A percentile compares a stretch with the other conserved stretches of the same genome.
Conservation (phyloP, 2,113 vertebrate genomes). For the Ahaetulla prasina region DNA sequence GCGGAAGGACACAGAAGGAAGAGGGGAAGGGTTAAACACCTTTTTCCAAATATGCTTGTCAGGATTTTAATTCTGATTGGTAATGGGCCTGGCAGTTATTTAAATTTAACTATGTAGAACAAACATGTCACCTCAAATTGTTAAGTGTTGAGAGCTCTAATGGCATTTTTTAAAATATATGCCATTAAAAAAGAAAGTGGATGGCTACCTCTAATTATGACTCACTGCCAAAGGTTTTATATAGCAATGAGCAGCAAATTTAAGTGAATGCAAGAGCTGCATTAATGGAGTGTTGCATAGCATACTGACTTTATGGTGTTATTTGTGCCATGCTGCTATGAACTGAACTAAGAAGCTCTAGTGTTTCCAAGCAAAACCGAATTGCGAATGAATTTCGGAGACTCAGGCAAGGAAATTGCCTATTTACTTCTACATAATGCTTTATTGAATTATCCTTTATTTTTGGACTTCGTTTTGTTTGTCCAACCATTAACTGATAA, state of each 20-base stretch:
- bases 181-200: neutral
- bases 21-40: neutral
- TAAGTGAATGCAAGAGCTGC: fast-evolving
- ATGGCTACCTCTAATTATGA: neutral
- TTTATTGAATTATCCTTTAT: constrained; percentile 22
- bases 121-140: neutral
- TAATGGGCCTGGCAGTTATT: neutral
- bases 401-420: constrained; percentile 26
- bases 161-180: neutral
- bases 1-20: neutral
- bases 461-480: constrained; percentile 8
- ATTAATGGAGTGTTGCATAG: neutral
- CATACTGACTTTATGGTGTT: neutral
- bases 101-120: neutral
- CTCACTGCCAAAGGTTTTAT: neutral
- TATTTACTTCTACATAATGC: neutral
- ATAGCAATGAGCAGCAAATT: neutral
- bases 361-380: constrained; percentile 26
- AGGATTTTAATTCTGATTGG: neutral
- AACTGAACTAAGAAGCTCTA: fast-evolving
- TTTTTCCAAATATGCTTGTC: neutral
- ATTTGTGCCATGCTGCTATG: neutral
- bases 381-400: constrained; percentile 33
- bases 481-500: constrained; percentile 11
- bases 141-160: neutral